phyloP scores from a whole-genome alignment of 2,797 vertebrate genomes.

The Sciurus carolinensis region DNA sequence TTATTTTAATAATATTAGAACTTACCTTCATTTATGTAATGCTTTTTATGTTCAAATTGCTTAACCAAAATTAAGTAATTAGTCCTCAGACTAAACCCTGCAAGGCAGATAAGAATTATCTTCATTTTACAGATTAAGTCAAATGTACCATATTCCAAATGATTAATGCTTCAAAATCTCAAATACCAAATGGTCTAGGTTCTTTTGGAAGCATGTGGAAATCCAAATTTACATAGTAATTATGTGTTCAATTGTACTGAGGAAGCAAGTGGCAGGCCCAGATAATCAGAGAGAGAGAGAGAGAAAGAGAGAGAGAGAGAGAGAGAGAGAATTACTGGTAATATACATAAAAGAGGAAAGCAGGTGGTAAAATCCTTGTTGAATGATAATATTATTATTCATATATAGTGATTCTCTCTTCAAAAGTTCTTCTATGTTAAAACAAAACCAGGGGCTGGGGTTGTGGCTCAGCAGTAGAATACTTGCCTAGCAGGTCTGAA shows the following conservation, averaged over 20 bases:
- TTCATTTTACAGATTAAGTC: conserved; percentile 81
- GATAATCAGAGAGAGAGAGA: conserved; percentile 68
- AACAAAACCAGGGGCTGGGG: not conserved
- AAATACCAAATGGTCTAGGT: conserved; percentile 66
- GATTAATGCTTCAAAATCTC: conserved; percentile 77
- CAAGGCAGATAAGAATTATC: conserved; percentile 79
- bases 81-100: conserved; percentile 67
- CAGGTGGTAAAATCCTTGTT: conserved; percentile 19
- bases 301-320: not conserved
- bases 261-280: conserved; percentile 77
- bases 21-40: conserved; percentile 70
- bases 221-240: conserved; percentile 84
- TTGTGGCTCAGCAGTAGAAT: too few species aligned
- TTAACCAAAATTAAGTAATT: conserved; percentile 81
- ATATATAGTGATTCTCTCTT: conserved; percentile 37
- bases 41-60: conserved; percentile 73
- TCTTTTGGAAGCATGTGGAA: conserved; percentile 76
- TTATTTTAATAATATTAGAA: conserved; percentile 67
- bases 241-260: conserved; percentile 79
- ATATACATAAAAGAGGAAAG: conserved; percentile 33
- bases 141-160: conserved; percentile 76
- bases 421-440: conserved; percentile 27
- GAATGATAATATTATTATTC: conserved; percentile 70
- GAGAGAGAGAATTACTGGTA: too few species aligned
- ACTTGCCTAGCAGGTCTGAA: too few species aligned